Evolutionary conservation across 2,797 vertebrate genomes (phyloP).

Genomic region (Ateles fusciceps): DNA sequence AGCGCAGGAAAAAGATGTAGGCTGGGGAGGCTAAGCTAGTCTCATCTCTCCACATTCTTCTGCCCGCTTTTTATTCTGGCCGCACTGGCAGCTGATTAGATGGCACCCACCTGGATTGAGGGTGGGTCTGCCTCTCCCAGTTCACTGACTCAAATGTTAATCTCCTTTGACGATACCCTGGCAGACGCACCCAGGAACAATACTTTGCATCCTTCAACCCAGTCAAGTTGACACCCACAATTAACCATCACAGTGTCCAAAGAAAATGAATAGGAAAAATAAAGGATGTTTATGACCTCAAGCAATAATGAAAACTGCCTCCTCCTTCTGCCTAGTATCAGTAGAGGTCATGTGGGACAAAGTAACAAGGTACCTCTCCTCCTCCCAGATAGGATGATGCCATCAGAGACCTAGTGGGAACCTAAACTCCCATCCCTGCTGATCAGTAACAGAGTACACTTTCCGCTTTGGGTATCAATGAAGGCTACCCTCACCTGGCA

Average conservation of each 20-base stretch:
- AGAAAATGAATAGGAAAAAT: not conserved
- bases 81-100: too few species aligned
- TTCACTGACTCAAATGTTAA: too few species aligned
- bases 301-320: not conserved
- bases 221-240: too few species aligned
- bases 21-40: too few species aligned
- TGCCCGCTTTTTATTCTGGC: too few species aligned
- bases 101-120: too few species aligned
- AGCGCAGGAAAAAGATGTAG: too few species aligned
- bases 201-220: too few species aligned
- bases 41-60: too few species aligned
- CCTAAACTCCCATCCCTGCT: not conserved
- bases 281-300: not conserved
- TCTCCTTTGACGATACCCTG: too few species aligned
- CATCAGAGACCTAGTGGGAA: not conserved
- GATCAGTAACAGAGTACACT: not conserved
- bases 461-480: not conserved
- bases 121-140: too few species aligned
- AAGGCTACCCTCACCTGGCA: not conserved
- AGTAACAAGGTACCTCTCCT: not conserved
- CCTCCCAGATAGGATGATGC: not conserved
- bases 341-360: not conserved
- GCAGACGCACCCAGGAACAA: too few species aligned
- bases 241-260: not conserved
- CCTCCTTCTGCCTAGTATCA: accelerated